Percentiles rank a stretch among this genome's conserved stretches.
phyloP scores from a whole-genome alignment of 2,888 invertebrate species.

The Melanostoma mellinum region DNA sequence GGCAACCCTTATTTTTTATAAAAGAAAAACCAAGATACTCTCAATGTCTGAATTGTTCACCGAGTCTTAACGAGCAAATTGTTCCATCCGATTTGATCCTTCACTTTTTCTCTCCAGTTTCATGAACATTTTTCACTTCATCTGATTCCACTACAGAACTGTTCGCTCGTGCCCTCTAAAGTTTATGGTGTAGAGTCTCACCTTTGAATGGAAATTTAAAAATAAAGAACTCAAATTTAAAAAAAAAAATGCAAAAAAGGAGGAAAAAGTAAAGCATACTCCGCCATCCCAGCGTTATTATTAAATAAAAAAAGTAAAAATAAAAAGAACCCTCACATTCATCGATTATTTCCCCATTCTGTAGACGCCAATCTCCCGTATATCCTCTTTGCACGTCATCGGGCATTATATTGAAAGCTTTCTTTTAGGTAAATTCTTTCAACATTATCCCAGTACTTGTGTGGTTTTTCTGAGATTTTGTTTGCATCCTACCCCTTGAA shows the following conservation, averaged over 20 bases:
- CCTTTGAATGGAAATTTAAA: conserved; percentile 36
- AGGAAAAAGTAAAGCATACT: background rate
- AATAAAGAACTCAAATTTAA: no score
- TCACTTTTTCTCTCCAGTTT: conserved; percentile 19
- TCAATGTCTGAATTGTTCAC: conserved; percentile 45
- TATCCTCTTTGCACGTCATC: conserved; percentile 21
- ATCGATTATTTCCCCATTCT: conserved; percentile 29
- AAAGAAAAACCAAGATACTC: conserved; percentile 25
- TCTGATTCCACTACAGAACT: conserved; percentile 28
- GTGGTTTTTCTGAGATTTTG: conserved; percentile 34
- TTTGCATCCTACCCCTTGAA: background rate
- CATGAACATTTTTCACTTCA: conserved; percentile 47
- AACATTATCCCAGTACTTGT: conserved; percentile 35
- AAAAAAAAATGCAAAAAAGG: background rate
- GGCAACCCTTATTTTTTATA: background rate
- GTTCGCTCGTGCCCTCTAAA: conserved; percentile 26
- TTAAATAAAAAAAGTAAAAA: background rate
- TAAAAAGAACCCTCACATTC: conserved; percentile 22
- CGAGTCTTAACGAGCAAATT: conserved; percentile 52
- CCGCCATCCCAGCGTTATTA: background rate
- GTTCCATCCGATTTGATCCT: conserved; percentile 51
- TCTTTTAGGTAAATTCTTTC: conserved; percentile 36
- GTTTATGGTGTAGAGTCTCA: conserved; percentile 6
- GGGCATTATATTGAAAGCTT: conserved; percentile 36
- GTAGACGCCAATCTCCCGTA: background rate